Evolutionary conservation across 1,140 invertebrate genomes (phyloP), one percentile per base, ranked within the genome.

Genomic region (Colletes gigas): DNA sequence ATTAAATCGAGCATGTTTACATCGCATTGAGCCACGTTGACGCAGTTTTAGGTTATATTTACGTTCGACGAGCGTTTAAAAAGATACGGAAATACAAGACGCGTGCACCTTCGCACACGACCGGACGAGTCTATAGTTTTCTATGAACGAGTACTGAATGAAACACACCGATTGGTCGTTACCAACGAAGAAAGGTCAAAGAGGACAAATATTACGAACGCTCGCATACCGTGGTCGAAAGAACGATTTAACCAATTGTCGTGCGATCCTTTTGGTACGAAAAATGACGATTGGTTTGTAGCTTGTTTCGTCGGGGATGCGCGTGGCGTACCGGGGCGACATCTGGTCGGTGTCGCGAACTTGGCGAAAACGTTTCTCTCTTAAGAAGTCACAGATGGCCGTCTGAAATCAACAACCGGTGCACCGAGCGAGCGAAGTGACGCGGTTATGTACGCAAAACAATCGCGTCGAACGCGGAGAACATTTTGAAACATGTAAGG

Each of bases 321-420:
- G 17, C 4, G 6, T 44, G 14, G 41, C 14, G 10, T 15, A 50
- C 17, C 8, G 30, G 41, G 30, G 63, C 77, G 78, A 80, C 78
- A 80, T 75, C 78, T 80, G 47, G 15, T 14, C 21, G 10, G 0
- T 12, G 41, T 17, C 71, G 30, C n/a, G 17, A 47, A 30, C 15
- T 15, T 54, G 57, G 59, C 63, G 44, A 72, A 75, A 52, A 75
- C 44, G 68, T 70, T 70, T 63, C 59, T 74, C 60, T 21, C 19
- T 67, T 47, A 60, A 44, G 21, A 63, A 78, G 44, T 52, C 55
- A 71, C 67, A 79, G 69, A 82, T 73, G 68, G 81, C 81, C 39
- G 76, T 72, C 68, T 79, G n/a, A 79, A 82, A 73, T 79, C 76
- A 82, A 82, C 81, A 82, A 82, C 81, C 81, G 81, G 81, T 82